phyloP scores from a whole-genome alignment of 2,113 vertebrate species.

The Gymnocephalus cernua region DNA sequence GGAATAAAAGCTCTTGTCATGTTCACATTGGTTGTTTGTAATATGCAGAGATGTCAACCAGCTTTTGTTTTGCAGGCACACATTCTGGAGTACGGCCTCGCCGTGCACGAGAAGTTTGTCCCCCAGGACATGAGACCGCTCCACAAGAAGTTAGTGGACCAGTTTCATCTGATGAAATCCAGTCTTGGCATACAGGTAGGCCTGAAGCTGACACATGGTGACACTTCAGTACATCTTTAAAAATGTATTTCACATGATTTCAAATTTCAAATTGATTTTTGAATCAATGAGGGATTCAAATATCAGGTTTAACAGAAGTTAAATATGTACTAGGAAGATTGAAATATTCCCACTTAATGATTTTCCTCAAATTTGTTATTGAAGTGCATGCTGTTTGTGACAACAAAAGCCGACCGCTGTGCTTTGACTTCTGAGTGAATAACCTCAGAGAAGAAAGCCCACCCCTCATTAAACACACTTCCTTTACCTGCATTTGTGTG shows the following conservation, averaged over 20 bases:
- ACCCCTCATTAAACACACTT: constrained; percentile 47
- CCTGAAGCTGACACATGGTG: no score
- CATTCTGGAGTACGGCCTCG: constrained; percentile 95
- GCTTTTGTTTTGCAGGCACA: constrained; percentile 86
- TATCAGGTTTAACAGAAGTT: neutral
- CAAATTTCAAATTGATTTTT: no score
- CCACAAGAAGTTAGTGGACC: constrained; percentile 98
- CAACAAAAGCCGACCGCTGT: constrained; percentile 28
- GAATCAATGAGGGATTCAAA: neutral
- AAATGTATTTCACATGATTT: neutral
- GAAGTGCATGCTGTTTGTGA: neutral
- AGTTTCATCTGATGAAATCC: constrained; percentile 99
- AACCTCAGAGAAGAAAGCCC: constrained; percentile 11
- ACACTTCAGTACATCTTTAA: neutral
- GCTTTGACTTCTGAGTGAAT: constrained; percentile 41
- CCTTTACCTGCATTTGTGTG: constrained; percentile 28
- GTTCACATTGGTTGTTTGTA: neutral
- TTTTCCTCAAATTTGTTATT: constrained; percentile 24
- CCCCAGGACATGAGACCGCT: constrained; percentile 98
- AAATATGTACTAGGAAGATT: constrained; percentile 2
- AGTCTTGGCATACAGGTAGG: constrained; percentile 96
- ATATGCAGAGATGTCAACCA: neutral
- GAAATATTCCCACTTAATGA: constrained; percentile 2
- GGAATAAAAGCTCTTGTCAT: neutral
- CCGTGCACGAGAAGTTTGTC: constrained; percentile 96